A percentile compares a stretch with the other conserved stretches of the same genome.
phyloP scores from a whole-genome alignment of 2,113 vertebrate genomes.

The Motacilla tschutschensis region DNA sequence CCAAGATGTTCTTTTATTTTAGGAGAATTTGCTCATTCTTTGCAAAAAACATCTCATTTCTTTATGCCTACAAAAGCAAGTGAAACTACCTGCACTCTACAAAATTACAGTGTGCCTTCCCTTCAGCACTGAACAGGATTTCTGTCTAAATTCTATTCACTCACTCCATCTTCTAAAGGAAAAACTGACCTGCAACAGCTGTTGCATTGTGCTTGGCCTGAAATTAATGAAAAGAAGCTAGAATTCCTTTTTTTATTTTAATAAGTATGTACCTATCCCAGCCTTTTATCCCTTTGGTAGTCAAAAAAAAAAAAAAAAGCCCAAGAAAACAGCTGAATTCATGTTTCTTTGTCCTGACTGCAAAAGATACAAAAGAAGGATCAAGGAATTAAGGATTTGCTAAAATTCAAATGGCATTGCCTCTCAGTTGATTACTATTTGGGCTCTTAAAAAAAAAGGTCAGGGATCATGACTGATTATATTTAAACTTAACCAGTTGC shows the following conservation, averaged over 20 bases:
- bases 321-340: neutral
- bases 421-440: neutral
- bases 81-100: neutral
- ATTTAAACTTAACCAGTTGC: neutral
- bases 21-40: neutral
- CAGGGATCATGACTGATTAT: neutral
- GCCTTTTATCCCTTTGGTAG: neutral
- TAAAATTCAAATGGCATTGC: neutral
- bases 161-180: neutral
- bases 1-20: neutral
- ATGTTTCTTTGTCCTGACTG: neutral
- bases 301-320: neutral
- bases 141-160: neutral
- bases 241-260: neutral
- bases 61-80: neutral
- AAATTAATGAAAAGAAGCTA: neutral
- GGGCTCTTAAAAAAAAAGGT: neutral
- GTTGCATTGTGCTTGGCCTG: neutral
- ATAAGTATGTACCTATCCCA: neutral
- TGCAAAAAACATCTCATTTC: neutral
- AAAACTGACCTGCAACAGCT: neutral
- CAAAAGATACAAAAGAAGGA: neutral
- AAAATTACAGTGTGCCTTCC: neutral
- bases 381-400: neutral
- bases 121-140: neutral